Evolutionary conservation across 2,888 invertebrate species (phyloP).

Genomic region (Notodromas monacha): DNA sequence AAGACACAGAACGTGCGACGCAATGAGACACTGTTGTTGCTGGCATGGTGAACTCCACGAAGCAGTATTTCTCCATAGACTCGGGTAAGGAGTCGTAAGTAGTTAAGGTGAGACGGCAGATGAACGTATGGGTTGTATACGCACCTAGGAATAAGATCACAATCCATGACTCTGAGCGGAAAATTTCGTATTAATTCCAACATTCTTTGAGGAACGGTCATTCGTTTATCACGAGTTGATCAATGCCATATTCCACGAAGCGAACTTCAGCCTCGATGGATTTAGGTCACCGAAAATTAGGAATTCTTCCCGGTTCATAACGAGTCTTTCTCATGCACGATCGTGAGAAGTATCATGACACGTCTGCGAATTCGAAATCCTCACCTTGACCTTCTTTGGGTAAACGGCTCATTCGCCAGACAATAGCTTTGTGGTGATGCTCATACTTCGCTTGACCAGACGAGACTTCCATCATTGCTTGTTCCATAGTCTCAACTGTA

Average conservation of each 20-base stretch:
- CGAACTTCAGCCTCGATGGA: too few relatives aligned
- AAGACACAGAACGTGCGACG: conserved; percentile 69
- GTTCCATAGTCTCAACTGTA: conserved; percentile 57
- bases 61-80: conserved; percentile 49
- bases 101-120: conserved; percentile 71
- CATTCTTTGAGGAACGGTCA: too few relatives aligned
- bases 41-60: conserved; percentile 95
- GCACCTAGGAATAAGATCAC: too few relatives aligned
- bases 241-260: too few relatives aligned
- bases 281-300: too few relatives aligned
- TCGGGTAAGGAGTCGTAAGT: conserved; percentile 92
- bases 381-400: conserved; percentile 97
- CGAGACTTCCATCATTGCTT: conserved; percentile 73
- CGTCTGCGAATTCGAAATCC: too few relatives aligned
- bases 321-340: too few relatives aligned
- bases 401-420: conserved; percentile 86
- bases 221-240: too few relatives aligned
- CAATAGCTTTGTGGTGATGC: conserved; percentile 81
- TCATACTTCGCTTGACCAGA: conserved; percentile 86
- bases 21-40: conserved; percentile 75
- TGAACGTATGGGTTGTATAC: conserved; percentile 84
- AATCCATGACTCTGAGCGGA: too few relatives aligned
- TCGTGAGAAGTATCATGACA: too few relatives aligned
- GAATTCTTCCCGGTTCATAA: too few relatives aligned
- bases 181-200: too few relatives aligned